Evolutionary conservation across 2,113 vertebrate genomes (phyloP).

Genomic region (Eclectus roratus): DNA sequence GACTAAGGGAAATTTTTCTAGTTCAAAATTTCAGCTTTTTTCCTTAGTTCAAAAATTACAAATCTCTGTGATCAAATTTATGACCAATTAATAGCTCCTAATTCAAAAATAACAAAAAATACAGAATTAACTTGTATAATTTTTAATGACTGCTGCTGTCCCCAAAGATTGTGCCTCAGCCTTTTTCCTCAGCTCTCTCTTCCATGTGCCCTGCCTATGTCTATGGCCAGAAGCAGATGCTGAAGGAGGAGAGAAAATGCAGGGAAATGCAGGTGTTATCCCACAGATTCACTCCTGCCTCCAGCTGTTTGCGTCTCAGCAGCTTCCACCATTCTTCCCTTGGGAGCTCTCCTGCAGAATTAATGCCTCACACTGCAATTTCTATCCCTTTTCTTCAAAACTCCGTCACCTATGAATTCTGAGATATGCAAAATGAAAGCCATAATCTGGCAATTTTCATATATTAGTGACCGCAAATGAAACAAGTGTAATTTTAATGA

Average conservation of each 20-base stretch:
- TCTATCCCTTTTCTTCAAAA: neutral
- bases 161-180: neutral
- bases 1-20: neutral
- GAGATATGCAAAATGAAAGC: neutral
- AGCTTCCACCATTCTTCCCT: neutral
- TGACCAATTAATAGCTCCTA: neutral
- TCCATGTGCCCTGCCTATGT: neutral
- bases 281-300: neutral
- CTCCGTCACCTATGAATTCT: neutral
- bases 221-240: neutral
- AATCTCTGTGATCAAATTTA: neutral
- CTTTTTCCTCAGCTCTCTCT: neutral
- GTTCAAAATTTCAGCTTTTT: neutral
- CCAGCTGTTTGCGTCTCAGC: neutral
- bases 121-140: neutral
- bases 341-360: neutral
- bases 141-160: neutral
- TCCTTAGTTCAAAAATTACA: neutral
- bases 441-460: neutral
- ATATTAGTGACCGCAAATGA: neutral
- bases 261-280: neutral
- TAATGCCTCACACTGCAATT: neutral
- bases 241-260: neutral
- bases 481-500: neutral
- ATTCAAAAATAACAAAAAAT: neutral